A percentile compares a stretch with the other conserved stretches of the same genome.
These are phyloP conservation scores for Elysia chlorotica DNA, from an alignment of 1,140 invertebrate species.

Conservation along the genomic window DNA sequence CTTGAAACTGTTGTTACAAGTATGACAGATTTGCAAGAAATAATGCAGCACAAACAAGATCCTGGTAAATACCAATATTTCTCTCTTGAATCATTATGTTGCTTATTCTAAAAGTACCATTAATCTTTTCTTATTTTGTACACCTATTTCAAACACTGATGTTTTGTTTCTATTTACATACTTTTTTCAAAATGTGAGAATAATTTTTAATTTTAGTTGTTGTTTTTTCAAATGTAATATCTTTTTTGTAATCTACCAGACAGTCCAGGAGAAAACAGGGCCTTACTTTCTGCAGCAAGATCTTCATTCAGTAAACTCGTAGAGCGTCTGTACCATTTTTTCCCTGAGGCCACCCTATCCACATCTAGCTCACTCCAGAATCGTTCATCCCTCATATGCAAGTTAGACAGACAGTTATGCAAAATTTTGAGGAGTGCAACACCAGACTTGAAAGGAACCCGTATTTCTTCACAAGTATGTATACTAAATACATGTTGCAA, in stretches of 20 bases:
- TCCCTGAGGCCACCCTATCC: slow-evolving; percentile 34
- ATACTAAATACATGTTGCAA: background rate
- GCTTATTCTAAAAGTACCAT: too few relatives aligned
- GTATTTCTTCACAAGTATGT: slow-evolving; percentile 39
- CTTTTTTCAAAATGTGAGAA: too few relatives aligned
- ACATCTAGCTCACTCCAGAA: slow-evolving; percentile 37
- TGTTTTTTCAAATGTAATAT: too few relatives aligned
- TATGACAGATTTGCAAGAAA: slow-evolving; percentile 49
- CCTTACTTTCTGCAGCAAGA: slow-evolving; percentile 46
- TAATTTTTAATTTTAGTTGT: too few relatives aligned
- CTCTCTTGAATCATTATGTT: too few relatives aligned
- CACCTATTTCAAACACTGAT: too few relatives aligned
- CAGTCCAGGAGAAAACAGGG: slow-evolving; percentile 38
- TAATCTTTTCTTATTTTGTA: too few relatives aligned
- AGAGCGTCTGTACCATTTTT: slow-evolving; percentile 43
- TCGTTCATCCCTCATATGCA: slow-evolving; percentile 40
- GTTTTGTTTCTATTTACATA: too few relatives aligned
- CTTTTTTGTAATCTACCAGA: too few relatives aligned
- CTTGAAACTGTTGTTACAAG: slow-evolving; percentile 39
- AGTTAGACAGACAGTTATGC: slow-evolving; percentile 37
- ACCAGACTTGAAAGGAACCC: slow-evolving; percentile 32
- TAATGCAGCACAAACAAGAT: slow-evolving; percentile 38
- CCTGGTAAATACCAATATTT: too few relatives aligned
- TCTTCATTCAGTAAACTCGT: slow-evolving; percentile 49
- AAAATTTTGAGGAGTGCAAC: slow-evolving; percentile 26